Conservation (phyloP, 2,113 vertebrate species). For the Pristiophorus japonicus region DNA sequence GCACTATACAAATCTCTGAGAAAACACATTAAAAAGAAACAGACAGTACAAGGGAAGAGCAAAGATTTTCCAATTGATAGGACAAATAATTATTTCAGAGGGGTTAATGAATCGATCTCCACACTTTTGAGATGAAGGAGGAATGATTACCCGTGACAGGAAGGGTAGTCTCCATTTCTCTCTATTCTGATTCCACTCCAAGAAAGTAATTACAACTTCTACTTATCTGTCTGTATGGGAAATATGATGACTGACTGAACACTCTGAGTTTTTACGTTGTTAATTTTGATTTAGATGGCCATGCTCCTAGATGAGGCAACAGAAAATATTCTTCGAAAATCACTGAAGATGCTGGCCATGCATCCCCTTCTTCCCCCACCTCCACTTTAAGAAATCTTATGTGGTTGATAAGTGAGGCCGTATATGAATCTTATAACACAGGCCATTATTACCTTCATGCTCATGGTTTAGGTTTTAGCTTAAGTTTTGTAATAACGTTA, state of each 20-base stretch:
- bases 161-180: background rate
- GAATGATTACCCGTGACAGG: background rate
- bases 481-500: background rate
- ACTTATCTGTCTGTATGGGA: constrained; percentile 7
- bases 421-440: background rate
- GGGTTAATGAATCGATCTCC: background rate
- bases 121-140: background rate
- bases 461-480: background rate
- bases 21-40: background rate
- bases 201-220: background rate
- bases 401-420: background rate
- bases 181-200: background rate
- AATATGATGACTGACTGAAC: constrained; percentile 7
- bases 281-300: background rate
- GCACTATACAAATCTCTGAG: background rate
- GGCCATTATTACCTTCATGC: background rate
- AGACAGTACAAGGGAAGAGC: background rate
- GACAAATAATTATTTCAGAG: background rate
- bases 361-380: background rate
- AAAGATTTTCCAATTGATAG: background rate
- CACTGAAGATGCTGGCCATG: background rate
- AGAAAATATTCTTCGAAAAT: background rate
- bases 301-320: background rate
- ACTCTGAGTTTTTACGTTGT: background rate
- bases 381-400: background rate